phyloP scores from a whole-genome alignment of 2,888 invertebrate species.

The Thymelicus acteon region DNA sequence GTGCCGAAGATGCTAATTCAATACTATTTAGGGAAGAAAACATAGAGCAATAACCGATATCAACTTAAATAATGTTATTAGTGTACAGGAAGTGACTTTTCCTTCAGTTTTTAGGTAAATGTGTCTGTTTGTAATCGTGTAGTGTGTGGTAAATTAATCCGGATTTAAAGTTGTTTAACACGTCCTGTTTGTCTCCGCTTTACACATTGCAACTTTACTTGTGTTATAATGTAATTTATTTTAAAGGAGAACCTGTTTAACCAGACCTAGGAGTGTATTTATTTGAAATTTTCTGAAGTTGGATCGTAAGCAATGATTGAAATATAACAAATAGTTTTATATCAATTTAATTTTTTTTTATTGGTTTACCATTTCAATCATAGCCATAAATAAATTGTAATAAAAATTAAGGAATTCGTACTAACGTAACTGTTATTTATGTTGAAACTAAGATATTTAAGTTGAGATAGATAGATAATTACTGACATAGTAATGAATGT shows the following conservation, averaged over 20 bases:
- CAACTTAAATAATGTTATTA: slow-evolving; percentile 50
- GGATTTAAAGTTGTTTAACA: slow-evolving; percentile 10
- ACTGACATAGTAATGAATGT: not conserved
- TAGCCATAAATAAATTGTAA: no score
- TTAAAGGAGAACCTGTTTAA: not conserved
- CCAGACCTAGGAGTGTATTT: not conserved
- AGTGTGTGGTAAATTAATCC: slow-evolving; percentile 6
- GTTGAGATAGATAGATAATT: slow-evolving; percentile 8
- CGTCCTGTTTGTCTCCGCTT: not conserved
- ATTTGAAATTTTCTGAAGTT: no score
- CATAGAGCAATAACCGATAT: slow-evolving; percentile 66
- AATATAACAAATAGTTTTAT: not conserved
- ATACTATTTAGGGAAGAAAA: slow-evolving; percentile 44
- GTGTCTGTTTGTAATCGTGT: slow-evolving; percentile 49
- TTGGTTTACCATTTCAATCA: no score
- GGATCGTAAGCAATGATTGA: not conserved
- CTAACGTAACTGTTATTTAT: not conserved
- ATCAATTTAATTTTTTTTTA: not conserved
- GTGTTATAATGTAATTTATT: not conserved
- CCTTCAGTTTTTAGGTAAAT: slow-evolving; percentile 41
- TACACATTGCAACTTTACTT: not conserved
- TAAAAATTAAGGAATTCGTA: not conserved
- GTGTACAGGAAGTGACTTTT: slow-evolving; percentile 46
- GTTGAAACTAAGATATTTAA: not conserved
- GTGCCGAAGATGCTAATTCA: slow-evolving; percentile 37